These are phyloP conservation scores for Odontophorus gujanensis DNA, from an alignment of 2,113 vertebrate species.

Conservation along the genomic window DNA sequence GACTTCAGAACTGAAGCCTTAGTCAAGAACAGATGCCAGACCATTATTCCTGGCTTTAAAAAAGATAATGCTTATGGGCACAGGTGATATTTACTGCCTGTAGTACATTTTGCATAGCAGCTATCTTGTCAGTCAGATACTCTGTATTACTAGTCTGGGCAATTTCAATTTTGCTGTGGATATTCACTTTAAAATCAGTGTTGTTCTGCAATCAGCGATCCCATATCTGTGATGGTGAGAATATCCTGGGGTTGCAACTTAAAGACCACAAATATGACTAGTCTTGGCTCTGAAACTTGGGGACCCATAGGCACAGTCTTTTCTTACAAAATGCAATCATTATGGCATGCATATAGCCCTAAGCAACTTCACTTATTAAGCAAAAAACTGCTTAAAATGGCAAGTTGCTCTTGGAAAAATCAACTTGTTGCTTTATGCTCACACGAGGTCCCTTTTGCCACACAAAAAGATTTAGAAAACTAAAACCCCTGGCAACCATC, in stretches of 20 bases:
- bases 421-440: conserved; percentile 68
- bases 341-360: conserved; percentile 61
- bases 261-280: conserved; percentile 63
- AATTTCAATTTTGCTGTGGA: conserved; percentile 62
- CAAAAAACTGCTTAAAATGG: conserved; percentile 70
- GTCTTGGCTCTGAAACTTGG: conserved; percentile 58
- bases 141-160: conserved; percentile 37
- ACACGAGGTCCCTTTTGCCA: conserved; percentile 67
- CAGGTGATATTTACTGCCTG: conserved; percentile 35
- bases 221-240: conserved; percentile 46
- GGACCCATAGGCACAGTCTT: conserved; percentile 60
- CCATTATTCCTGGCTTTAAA: conserved; percentile 58
- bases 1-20: neutral
- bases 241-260: conserved; percentile 48
- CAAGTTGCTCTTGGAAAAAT: conserved; percentile 67
- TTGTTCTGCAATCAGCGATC: conserved; percentile 49
- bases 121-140: conserved; percentile 62
- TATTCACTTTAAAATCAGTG: conserved; percentile 42
- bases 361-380: conserved; percentile 70
- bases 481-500: conserved; percentile 48
- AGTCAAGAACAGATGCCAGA: conserved; percentile 56
- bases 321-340: conserved; percentile 69
- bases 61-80: conserved; percentile 58
- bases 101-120: conserved; percentile 52
- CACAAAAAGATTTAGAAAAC: conserved; percentile 51